A percentile compares a stretch with the other conserved stretches of the same genome.
These are phyloP conservation scores for Anagyrus pseudococci DNA, from an alignment of 2,888 invertebrate species.

Conservation along the genomic window DNA sequence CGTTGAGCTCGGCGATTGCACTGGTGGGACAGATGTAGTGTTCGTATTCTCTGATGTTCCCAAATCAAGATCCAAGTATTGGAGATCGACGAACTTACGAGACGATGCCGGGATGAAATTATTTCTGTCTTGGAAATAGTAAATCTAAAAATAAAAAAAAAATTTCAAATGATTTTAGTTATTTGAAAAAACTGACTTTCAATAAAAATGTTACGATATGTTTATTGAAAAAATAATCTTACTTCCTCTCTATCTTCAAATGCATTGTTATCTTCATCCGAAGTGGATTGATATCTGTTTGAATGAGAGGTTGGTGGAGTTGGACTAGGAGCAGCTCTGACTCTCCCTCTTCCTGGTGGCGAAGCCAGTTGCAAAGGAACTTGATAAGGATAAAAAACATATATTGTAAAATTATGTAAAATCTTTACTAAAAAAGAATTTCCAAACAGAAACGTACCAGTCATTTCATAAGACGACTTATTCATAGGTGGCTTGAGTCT, in stretches of 20 bases:
- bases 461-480: conserved; percentile 22
- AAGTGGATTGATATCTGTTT: conserved; percentile 57
- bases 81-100: conserved; percentile 64
- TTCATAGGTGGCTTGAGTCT: conserved; percentile 62
- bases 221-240: too few species aligned
- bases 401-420: too few species aligned
- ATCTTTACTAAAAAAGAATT: background rate
- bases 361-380: conserved; percentile 60
- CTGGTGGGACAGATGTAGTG: conserved; percentile 56
- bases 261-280: conserved; percentile 61
- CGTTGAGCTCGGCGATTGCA: conserved; percentile 63
- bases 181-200: background rate
- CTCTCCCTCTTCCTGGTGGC: conserved; percentile 60
- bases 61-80: conserved; percentile 88
- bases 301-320: conserved; percentile 58
- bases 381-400: conserved; percentile 17
- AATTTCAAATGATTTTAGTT: background rate
- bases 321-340: conserved; percentile 66
- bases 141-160: conserved; percentile 43
- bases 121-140: conserved; percentile 56
- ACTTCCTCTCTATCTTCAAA: conserved; percentile 62
- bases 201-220: background rate
- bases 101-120: conserved; percentile 48
- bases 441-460: background rate
- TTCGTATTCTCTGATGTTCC: conserved; percentile 65